Evolutionary conservation across 1,140 invertebrate species (phyloP), one percentile per base, ranked within the genome.

Genomic region (Scaptodrosophila lebanonensis): DNA sequence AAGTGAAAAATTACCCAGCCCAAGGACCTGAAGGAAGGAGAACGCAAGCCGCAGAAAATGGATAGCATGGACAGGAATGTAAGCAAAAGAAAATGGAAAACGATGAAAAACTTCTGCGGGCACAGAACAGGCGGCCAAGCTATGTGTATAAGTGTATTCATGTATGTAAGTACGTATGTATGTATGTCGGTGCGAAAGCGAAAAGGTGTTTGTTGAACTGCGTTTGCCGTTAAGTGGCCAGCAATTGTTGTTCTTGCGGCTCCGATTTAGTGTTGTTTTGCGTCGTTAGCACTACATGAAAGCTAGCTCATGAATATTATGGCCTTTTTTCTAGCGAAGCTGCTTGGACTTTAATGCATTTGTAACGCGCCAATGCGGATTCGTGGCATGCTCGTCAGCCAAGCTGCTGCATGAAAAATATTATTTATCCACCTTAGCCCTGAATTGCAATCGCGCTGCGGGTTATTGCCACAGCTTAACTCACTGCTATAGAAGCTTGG

Each of bases 241-340:
- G 7, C 5, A n/a, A 12, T 54, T 33, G 44, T 64, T 66, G 53
- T 71, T 64, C 50, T 45, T 61, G 44, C 63, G 60, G 59, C 66
- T 75, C n/a, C n/a, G n/a, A n/a, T n/a, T n/a, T n/a, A n/a, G n/a
- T n/a, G n/a, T n/a, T n/a, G n/a, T 79, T 75, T 75, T 70, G 76
- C 76, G 70, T 70, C 82, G 75, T 82, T 82, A 75, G 75, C 75
- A 82, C 76, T 63, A 75, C 69, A 82, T 82, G 75, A 83, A 82
- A 66, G 69, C 54, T 75, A 79, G 59, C 75, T 82, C 69, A 70
- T 82, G 76, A 82, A 82, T 82, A 83, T 82, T 82, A 70, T 69
- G 48, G 40, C 59, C 51, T 67, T 63, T 75, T 75, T 59, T 73
- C 44, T 48, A n/a, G n/a, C n/a, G n/a, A n/a, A n/a, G 48, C 32